These are phyloP conservation scores for Benthosema pterotum DNA, from an alignment of 2,797 vertebrate genomes.

Conservation along the genomic window DNA sequence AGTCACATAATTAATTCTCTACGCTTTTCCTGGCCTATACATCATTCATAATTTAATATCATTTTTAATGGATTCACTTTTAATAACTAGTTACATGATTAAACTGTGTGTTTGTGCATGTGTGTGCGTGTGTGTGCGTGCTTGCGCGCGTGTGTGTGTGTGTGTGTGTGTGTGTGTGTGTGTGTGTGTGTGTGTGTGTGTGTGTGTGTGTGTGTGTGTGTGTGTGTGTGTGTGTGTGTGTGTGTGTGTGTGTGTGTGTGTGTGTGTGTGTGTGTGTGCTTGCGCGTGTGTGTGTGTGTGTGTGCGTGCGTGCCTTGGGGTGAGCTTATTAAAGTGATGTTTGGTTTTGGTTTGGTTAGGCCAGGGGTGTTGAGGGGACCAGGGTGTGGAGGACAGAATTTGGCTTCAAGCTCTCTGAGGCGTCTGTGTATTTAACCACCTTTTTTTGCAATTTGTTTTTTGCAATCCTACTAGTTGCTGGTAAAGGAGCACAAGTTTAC, in stretches of 20 bases:
- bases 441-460: too few species aligned
- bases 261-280: constrained; percentile 1
- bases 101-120: not conserved
- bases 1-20: too few species aligned
- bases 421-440: too few species aligned
- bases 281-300: constrained; percentile 2
- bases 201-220: constrained; percentile 6
- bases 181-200: not conserved
- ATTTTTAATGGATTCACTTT: constrained; percentile 35
- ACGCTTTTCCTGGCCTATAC: not conserved
- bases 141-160: not conserved
- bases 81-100: constrained; percentile 18
- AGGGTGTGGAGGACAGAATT: constrained; percentile 1
- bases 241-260: constrained; percentile 1
- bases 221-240: constrained; percentile 4
- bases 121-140: constrained; percentile 4
- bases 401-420: too few species aligned
- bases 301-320: not conserved
- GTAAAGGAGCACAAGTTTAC: too few species aligned
- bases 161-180: not conserved
- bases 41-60: constrained; percentile 45
- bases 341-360: constrained; percentile 23
- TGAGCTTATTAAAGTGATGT: constrained; percentile 19
- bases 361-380: constrained; percentile 20
- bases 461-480: too few species aligned